phyloP scores from a whole-genome alignment of 2,113 vertebrate genomes.

The Sinocyclocheilus anophthalmus region DNA sequence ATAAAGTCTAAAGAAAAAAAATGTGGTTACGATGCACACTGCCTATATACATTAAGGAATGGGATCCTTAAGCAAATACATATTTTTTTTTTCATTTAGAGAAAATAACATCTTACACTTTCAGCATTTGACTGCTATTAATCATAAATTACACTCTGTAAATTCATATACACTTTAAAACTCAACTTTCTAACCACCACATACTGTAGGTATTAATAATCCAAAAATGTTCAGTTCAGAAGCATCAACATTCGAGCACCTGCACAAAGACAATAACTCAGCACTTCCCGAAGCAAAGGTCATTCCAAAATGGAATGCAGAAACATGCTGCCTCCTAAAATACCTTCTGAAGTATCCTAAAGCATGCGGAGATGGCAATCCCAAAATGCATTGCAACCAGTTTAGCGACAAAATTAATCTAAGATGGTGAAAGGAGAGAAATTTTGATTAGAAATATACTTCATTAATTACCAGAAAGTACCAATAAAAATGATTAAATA shows the following conservation, averaged over 20 bases:
- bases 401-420: not conserved
- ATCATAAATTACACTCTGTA: not conserved
- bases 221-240: not conserved
- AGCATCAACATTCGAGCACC: not conserved
- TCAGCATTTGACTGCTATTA: not conserved
- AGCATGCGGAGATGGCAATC: not conserved
- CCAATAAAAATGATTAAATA: not conserved
- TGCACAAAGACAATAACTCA: not conserved
- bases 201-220: not conserved
- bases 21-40: not conserved
- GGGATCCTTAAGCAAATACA: not conserved
- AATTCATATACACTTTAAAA: not conserved
- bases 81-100: not conserved
- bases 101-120: not conserved
- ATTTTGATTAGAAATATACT: too few relatives aligned
- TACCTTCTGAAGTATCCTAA: not conserved
- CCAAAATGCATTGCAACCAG: not conserved
- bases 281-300: not conserved
- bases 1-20: not conserved
- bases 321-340: not conserved
- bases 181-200: not conserved
- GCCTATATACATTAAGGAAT: not conserved
- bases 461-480: not conserved
- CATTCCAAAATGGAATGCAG: not conserved
- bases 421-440: not conserved